Percentiles rank a stretch among this genome's conserved stretches.
phyloP scores from a whole-genome alignment of 2,888 invertebrate genomes.

The Diloba caeruleocephala region DNA sequence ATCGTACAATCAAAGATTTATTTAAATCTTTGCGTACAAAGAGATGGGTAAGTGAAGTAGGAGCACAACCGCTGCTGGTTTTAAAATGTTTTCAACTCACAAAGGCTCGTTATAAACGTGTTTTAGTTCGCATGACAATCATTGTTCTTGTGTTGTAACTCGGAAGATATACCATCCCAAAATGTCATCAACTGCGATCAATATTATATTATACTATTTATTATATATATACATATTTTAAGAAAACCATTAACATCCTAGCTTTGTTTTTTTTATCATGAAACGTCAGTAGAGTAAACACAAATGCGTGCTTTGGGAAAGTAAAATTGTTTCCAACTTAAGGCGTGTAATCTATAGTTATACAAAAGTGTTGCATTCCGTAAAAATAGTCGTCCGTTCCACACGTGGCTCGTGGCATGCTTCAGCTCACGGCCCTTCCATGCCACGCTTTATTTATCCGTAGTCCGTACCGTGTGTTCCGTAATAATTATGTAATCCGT shows the following conservation, averaged over 20 bases:
- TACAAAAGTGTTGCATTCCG: constrained; percentile 50
- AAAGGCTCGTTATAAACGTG: background rate
- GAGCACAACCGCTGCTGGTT: constrained; percentile 9
- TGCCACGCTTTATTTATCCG: constrained; percentile 55
- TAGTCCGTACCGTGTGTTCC: constrained; percentile 39
- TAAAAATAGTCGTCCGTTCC: constrained; percentile 70
- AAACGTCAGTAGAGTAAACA: constrained; percentile 34
- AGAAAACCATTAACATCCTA: constrained; percentile 44
- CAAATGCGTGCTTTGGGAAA: constrained; percentile 21
- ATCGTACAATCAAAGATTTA: constrained; percentile 3
- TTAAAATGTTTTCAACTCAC: background rate
- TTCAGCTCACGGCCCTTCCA: constrained; percentile 62
- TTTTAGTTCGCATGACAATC: constrained; percentile 2
- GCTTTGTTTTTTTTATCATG: constrained; percentile 41
- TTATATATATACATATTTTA: constrained; percentile 45
- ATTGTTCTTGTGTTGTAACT: constrained; percentile 7
- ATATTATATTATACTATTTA: no score
- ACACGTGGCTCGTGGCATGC: constrained; percentile 66
- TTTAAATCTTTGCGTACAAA: no score
- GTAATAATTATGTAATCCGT: constrained; percentile 45
- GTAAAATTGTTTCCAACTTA: constrained; percentile 41
- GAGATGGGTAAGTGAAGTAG: background rate
- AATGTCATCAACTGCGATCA: constrained; percentile 42
- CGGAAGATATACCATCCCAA: constrained; percentile 12
- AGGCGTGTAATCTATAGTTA: constrained; percentile 33